Conservation (phyloP, 2,888 invertebrate genomes). For the Atethmia centrago region DNA sequence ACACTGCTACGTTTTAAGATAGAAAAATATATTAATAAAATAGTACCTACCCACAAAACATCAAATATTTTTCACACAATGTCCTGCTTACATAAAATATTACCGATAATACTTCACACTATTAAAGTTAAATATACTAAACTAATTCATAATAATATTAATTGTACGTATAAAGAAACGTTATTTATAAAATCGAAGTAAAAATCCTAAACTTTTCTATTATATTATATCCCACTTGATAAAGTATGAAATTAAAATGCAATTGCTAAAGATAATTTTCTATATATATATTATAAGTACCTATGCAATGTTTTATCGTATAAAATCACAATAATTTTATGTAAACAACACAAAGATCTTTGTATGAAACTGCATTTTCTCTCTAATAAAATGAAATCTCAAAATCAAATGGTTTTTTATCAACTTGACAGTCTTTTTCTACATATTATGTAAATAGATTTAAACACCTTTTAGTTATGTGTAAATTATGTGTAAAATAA, state of each 20-base stretch:
- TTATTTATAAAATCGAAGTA: slow-evolving; percentile 43
- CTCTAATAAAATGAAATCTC: slow-evolving; percentile 76
- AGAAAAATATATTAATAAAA: slow-evolving; percentile 32
- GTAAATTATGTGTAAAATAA: slow-evolving; percentile 88
- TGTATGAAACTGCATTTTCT: slow-evolving; percentile 64
- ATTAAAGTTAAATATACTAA: slow-evolving; percentile 40
- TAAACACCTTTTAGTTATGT: slow-evolving; percentile 80
- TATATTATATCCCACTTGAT: slow-evolving; percentile 33
- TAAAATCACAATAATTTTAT: slow-evolving; percentile 58
- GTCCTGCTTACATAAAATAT: slow-evolving; percentile 40
- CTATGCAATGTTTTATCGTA: slow-evolving; percentile 55
- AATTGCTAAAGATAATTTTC: slow-evolving; percentile 44
- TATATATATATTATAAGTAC: slow-evolving; percentile 38
- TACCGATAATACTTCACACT: slow-evolving; percentile 37
- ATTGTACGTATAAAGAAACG: slow-evolving; percentile 43
- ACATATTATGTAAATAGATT: slow-evolving; percentile 82
- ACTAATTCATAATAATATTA: slow-evolving; percentile 38
- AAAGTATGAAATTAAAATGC: slow-evolving; percentile 25
- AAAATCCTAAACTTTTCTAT: slow-evolving; percentile 48
- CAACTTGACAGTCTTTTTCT: slow-evolving; percentile 76
- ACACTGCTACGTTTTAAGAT: slow-evolving; percentile 59
- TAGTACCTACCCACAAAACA: slow-evolving; percentile 40
- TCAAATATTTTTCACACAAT: slow-evolving; percentile 48
- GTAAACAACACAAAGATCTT: slow-evolving; percentile 63
- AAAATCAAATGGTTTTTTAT: slow-evolving; percentile 72